Base-by-base conservation (phyloP, 2,797 vertebrate genomes). In the Gymnopithys bicolor region DNA sequence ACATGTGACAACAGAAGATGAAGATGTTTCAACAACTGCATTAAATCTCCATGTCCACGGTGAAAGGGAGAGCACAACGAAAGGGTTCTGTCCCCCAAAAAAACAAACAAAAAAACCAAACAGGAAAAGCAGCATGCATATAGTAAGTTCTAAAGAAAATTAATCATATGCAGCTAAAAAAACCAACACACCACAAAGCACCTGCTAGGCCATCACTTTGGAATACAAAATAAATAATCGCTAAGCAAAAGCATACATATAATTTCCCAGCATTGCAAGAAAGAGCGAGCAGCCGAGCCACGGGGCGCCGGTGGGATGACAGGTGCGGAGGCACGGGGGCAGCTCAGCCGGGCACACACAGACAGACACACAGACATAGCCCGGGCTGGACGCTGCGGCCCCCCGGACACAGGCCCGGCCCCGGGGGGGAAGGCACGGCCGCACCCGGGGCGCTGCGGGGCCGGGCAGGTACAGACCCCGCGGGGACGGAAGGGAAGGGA, bases 271-370 rank as follows among this genome's bases (percentile, higher is more conserved):
- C 2, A 48, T 1, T 21, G 24, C 60, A 60, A 63, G 6, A 12
- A 33, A 27, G 7, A 56, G 51, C 17, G 43, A 69, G 37, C 39
- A 48, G 45, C 66, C 24, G 41, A 19, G 56, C 41, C 52, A 28
- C 0, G 5, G n/a, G n/a, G 45, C 62, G 37, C 59, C 14, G 0
- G 35, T 32, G 32, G 55, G 11, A 33, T 37, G 52, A 68, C 78
- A 68, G 23, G 17, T 70, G 52, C 15, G 32, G 74, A 37, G 11
- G n/a, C 28, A 30, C 28, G 5, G 41, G 41, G 17, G 17, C 41
- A 43, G 41, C 41, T 43, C 41, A 17, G 41, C 41, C 41, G 41
- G 41, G 41, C 41, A 18, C 41, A 43, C 41, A 43, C 41, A 41
- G 41, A 17, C 41, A 41, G 41, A 41, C 41, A 41, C 6, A 43